Base-by-base conservation (phyloP, 2,797 vertebrate species). In the Danio jaintianensis region DNA sequence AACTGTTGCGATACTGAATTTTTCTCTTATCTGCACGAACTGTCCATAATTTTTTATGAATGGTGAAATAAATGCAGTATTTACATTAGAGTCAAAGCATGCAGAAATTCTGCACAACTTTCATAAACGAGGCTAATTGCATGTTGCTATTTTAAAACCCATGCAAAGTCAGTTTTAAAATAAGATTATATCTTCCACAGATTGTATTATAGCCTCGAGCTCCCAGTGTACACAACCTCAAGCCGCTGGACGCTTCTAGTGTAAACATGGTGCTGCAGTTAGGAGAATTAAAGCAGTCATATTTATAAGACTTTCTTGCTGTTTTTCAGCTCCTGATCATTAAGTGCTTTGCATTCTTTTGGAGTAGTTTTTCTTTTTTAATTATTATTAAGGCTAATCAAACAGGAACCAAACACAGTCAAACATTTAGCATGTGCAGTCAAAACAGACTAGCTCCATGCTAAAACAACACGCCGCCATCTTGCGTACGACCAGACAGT, bases 311-410 rank as follows among this genome's bases (percentile, higher is more conserved):
- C 38, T 12, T 18, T 75, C 70, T 62, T 61, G 15, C 55, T 79
- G 40, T 66, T 55, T 68, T 62, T 55, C 75, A 81, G 73, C 80
- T 84, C 75, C 58, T 75, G 47, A 84, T 79, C 68, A 16, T 62
- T 84, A 89, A 89, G 85, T 87, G 88, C 86, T 88, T 88, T 83
- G 62, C 79, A 82, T 71, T 77, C 68, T 66, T 77, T 74, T 82
- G 71, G 79, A 83, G 80, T 82, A 73, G 64, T 81, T 81, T 52
- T n/a, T n/a, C n/a, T n/a, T n/a, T n/a, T n/a, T n/a, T n/a, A n/a
- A n/a, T n/a, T n/a, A n/a, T n/a, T n/a, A n/a, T 74, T 48, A 84
- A 75, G 71, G 66, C 78, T 83, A 79, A 79, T 73, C 75, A 56
- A 68, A 53, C 22, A 69, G 66, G 59, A 75, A 79, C 81, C 85